A percentile compares a stretch with the other conserved stretches of the same genome.
Evolutionary conservation across 2,113 vertebrate species (phyloP).

Genomic region (Cyphomyrus discorhynchus): DNA sequence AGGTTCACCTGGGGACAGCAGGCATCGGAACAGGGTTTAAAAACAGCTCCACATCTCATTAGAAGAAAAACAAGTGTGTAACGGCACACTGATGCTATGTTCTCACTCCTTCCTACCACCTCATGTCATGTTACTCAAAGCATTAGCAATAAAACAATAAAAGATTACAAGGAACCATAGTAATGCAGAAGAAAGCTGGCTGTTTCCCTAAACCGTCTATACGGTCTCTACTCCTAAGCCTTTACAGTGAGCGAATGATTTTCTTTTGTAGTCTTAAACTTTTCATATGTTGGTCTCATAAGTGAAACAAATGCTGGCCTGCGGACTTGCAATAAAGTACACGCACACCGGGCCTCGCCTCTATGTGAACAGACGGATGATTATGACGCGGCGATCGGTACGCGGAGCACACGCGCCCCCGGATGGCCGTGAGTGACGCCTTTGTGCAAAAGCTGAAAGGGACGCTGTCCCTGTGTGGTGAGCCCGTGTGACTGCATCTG

Average conservation of each 20-base stretch:
- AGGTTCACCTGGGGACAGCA: conserved; percentile 68
- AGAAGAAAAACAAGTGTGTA: background rate
- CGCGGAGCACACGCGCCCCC: background rate
- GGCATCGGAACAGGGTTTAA: background rate
- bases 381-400: background rate
- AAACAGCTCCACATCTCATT: background rate
- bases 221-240: background rate
- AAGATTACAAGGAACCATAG: background rate
- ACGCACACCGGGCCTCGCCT: background rate
- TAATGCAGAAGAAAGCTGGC: background rate
- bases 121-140: background rate
- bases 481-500: background rate
- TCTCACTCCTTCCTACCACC: background rate
- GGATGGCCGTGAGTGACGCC: background rate
- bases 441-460: background rate
- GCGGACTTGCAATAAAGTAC: background rate
- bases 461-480: background rate
- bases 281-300: background rate
- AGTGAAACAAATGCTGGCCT: background rate
- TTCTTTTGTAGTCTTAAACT: background rate
- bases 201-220: background rate
- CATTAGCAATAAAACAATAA: background rate
- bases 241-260: background rate
- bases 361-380: background rate
- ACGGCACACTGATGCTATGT: background rate